Base-by-base conservation (phyloP, 1,140 invertebrate species). In the Phenacoccus solenopsis region DNA sequence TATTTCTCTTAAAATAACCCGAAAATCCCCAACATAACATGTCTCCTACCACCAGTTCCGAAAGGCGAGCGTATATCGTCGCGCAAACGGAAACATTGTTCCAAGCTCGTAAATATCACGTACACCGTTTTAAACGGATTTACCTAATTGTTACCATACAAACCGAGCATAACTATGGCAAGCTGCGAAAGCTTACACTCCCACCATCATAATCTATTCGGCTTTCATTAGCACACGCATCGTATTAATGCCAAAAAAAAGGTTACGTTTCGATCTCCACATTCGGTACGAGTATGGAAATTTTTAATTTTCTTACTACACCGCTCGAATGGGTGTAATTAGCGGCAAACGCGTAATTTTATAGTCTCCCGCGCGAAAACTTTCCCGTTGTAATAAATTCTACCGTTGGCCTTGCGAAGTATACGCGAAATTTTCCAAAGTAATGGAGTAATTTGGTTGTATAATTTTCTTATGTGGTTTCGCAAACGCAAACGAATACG, bases 391-490 rank as follows among this genome's bases (percentile, higher is more conserved):
- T 49, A 49, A 49, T 49, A 49, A 49, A 49, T 49, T 49, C 38
- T 49, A 3, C 16, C 3, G 38, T n/a, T 49, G 38, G 38, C 38
- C 38, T 49, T 49, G 38, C 38, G 16, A 49, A 49, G 13, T 4
- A 16, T 49, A n/a, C n/a, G 38, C 16, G 5, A 49, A 49, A n/a
- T 49, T 49, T 49, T 49, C 38, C 38, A 49, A 49, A 49, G 38
- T 49, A 49, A 49, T 49, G 38, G 16, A 49, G 38, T 49, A 49
- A 49, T 49, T 49, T 49, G 5, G 38, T n/a, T 49, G 16, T 49
- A 49, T 49, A 49, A 49, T 49, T 49, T 49, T 49, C 38, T 49
- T 49, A 49, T 49, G 38, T 49, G 38, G 38, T 49, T 49, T 49
- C 20, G n/a, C 30, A 16, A 16, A 49, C 30, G 16, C 20, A 49